Evolutionary conservation across 2,113 vertebrate species (phyloP), one percentile per base, ranked within the genome.

Genomic region (Probosciger aterrimus): DNA sequence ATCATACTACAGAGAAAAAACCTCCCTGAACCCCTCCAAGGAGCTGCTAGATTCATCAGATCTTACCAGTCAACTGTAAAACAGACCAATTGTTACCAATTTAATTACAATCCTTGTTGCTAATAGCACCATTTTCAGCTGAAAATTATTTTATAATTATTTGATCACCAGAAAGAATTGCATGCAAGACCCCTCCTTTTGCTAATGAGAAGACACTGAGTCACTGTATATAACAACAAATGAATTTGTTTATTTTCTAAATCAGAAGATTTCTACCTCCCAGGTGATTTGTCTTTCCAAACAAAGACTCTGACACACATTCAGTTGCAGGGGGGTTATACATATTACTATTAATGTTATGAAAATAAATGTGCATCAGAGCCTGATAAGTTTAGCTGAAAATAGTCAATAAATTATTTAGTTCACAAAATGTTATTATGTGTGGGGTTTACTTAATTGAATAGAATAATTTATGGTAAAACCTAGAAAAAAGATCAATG

Each of bases 381-480:
- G 89, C 57, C 94, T 95, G 93, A 91, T 95, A 97, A 95, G 94
- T 97, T 97, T 97, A 87, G 96, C 95, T 98, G 95, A 97, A 98
- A 97, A 96, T 87, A 95, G 97, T 97, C 97, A 97, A 98, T 98
- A 98, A 98, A 98, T 98, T 98, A 98, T 98, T 98, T 98, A 98
- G 98, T 97, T 98, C 97, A 97, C 97, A 97, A 98, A 98, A 98
- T 97, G 97, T 97, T 98, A 98, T 98, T 98, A 98, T 98, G 97
- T 97, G 97, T 94, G 95, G 85, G 95, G 97, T 98, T 98, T 98
- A 97, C 97, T 98, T 98, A 98, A 98, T 98, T 98, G 98, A 98
- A 98, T 97, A 98, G 98, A 98, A 98, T 98, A 98, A 98, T 98
- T 98, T 98, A 98, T 98, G 98, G 97, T 96, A 98, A 98, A 98